Evolutionary conservation across 2,888 invertebrate genomes (phyloP), one percentile per base, ranked within the genome.

Genomic region (Disparrhopalites patrizii): DNA sequence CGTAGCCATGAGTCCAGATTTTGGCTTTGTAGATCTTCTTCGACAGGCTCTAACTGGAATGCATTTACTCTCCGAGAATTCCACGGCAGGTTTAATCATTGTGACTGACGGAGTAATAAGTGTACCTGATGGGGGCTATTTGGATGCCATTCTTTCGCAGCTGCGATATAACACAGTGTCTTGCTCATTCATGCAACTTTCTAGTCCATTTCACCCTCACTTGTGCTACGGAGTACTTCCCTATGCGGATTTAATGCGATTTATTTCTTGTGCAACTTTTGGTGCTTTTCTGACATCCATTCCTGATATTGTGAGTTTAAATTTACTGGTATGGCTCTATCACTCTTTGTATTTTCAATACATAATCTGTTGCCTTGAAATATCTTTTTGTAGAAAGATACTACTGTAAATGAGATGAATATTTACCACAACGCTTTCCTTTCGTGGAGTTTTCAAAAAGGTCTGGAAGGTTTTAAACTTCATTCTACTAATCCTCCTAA

Each of bases 171-270:
- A 85, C 76, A 87, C 87, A 47, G 86, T 89, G 66, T 83, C 88
- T 10, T 87, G 89, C 75, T 88, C 88, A 57, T 90, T 91, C 79
- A 80, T 90, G 68, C 87, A 88, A 78, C 83, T 89, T 23, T 86
- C 87, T 50, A 84, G 84, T 71, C 79, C 82, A 43, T 86, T 85
- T 77, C 85, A 87, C 78, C 86, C 87, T 2, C 83, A 85, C 74
- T 83, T 84, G 65, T 84, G 85, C 70, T 84, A 86, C 70, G 89
- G 61, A 23, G 51, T 86, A 75, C 84, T 89, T 20, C 85, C 89
- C 23, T 88, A 89, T 78, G 83, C 84, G 54, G 89, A 90, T 77
- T 81, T 91, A 62, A 82, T 91, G 80, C 83, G 86, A 76, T 90
- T 90, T 78, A 83, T 91, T 72, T 84, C 90, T 40, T 83, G 84